Conservation (phyloP, 2,888 invertebrate species). For the Drosophila buzzatii region DNA sequence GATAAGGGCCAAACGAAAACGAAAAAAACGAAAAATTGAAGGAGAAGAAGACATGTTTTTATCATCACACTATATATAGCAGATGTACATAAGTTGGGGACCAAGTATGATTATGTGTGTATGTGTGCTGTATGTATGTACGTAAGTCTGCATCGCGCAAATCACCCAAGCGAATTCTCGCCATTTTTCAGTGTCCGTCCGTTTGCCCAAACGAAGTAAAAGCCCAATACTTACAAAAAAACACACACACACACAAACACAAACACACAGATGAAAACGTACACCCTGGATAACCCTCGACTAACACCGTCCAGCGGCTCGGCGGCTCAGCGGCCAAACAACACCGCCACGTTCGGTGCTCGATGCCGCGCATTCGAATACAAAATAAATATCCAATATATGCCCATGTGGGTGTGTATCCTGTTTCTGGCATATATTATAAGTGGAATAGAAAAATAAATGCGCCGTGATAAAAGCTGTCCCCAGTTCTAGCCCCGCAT, state of each 20-base stretch:
- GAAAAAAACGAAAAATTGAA: slow-evolving; percentile 1
- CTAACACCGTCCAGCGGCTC: slow-evolving; percentile 47
- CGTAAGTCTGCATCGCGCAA: slow-evolving; percentile 51
- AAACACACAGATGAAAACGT: slow-evolving; percentile 16
- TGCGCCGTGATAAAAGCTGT: slow-evolving; percentile 81
- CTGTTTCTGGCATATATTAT: slow-evolving; percentile 84
- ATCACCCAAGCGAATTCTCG: slow-evolving; percentile 81
- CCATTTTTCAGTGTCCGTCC: slow-evolving; percentile 80
- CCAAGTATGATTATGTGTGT: slow-evolving; percentile 9
- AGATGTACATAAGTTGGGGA: slow-evolving; percentile 4
- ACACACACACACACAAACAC: slow-evolving; percentile 11
- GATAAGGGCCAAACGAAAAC: background rate
- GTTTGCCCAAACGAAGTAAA: slow-evolving; percentile 70
- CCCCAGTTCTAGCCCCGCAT: slow-evolving; percentile 43
- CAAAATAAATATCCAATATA: slow-evolving; percentile 82
- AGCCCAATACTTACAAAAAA: slow-evolving; percentile 58
- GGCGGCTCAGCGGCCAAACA: slow-evolving; percentile 55
- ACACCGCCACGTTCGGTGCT: slow-evolving; percentile 69
- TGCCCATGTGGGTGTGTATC: slow-evolving; percentile 79
- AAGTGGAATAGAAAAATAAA: slow-evolving; percentile 83
- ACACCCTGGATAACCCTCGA: slow-evolving; percentile 56
- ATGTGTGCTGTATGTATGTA: background rate
- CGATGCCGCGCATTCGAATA: slow-evolving; percentile 74
- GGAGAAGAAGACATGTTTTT: background rate
- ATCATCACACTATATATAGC: slow-evolving; percentile 4